Evolutionary conservation across 2,113 vertebrate species (phyloP).

Genomic region (Ceyx cyanopectus): DNA sequence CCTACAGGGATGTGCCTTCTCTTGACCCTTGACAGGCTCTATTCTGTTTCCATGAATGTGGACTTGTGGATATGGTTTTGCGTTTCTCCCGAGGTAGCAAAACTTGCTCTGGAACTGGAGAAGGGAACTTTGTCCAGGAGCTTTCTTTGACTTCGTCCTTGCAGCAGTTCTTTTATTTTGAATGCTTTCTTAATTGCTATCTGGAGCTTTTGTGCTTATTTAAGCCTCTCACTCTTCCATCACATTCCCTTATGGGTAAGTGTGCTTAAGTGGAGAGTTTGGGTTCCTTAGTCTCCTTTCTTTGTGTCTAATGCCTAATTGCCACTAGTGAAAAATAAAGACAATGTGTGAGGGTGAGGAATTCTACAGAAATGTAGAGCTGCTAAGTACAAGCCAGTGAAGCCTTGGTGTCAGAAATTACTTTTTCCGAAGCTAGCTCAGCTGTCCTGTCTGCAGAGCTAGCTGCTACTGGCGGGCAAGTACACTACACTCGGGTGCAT

Average conservation of each 20-base stretch:
- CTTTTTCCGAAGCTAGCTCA: background rate
- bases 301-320: background rate
- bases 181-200: background rate
- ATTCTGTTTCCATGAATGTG: accelerated
- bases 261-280: background rate
- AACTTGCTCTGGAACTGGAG: background rate
- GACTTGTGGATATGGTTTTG: background rate
- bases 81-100: background rate
- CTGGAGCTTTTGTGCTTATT: background rate
- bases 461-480: background rate
- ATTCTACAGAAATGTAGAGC: background rate
- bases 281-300: background rate
- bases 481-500: background rate
- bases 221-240: background rate
- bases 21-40: background rate
- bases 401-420: background rate
- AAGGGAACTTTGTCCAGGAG: background rate
- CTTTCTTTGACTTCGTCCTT: background rate
- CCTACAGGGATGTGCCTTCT: background rate
- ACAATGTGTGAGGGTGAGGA: background rate
- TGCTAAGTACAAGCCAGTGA: background rate
- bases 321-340: background rate
- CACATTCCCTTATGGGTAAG: background rate
- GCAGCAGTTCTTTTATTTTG: background rate
- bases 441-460: background rate